Evolutionary conservation across 2,797 vertebrate species (phyloP), one percentile per base, ranked within the genome.

Genomic region (Emys orbicularis): DNA sequence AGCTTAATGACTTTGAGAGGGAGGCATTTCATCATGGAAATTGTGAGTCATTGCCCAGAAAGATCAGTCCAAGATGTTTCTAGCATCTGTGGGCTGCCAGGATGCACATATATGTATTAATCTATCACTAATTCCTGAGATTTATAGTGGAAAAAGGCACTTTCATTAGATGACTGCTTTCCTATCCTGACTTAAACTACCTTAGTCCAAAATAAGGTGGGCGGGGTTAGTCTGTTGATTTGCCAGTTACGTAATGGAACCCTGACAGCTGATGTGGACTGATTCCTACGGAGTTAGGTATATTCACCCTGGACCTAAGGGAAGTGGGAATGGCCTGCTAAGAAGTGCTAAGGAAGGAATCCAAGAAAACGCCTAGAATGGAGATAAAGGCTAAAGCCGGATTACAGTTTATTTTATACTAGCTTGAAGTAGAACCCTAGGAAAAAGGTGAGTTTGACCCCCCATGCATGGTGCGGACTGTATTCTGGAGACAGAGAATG

Each of bases 181-280:
- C 25, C 44, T 97, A 96, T 95, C 92, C 94, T 93, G 91, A 90
- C 96, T 97, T 95, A 96, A 97, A 95, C 97, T 97, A 92, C 89
- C 77, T 95, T 96, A 93, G 95, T 95, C 94, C 84, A 93, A 97
- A 97, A 97, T 95, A 95, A 96, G 96, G 96, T 95, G 97, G n/a
- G 96, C 93, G 94, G 95, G 44, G 44, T 49, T 77, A 77, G 44
- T 47, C 96, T 41, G n/a, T 68, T 97, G 96, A 95, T 93, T 96
- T 94, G 88, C 96, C 95, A 96, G 94, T 97, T 97, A 94, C 79
- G 89, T 95, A 84, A 47, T 49, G 74, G 12, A 49, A 77, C 25
- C 27, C 25, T 15, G 27, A 31, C 41, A 37, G 37, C 19, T 21
- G 37, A 68, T 37, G 18, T 37, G 19, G 65, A 37, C n/a, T 11